Evolutionary conservation across 2,113 vertebrate genomes (phyloP), one percentile per base, ranked within the genome.

Genomic region (Sinosuthora webbiana): DNA sequence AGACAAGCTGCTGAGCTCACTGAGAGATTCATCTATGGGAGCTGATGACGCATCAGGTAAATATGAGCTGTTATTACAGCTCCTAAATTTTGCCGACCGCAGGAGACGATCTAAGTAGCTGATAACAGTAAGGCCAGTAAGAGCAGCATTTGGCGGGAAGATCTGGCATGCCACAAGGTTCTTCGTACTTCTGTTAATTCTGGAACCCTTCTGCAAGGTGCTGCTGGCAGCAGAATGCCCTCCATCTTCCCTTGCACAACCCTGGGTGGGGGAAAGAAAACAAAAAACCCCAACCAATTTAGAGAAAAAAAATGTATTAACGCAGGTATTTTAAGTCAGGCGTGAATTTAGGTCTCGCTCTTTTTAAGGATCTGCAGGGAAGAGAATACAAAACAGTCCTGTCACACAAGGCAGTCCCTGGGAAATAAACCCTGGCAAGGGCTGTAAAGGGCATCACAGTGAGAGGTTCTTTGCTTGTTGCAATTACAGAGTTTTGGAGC

Each of bases 81-180:
- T 93, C 74, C 73, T 59, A 49, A 76, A 44, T 83, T 65, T 67
- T 78, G 83, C 77, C 49, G 64, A 91, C 60, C 95, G 87, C 85
- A 97, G 83, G 57, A 98, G 94, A 62, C 15, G 92, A 97, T 90
- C 89, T 74, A 98, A 98, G 69, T 94, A 98, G 85, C 90, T 94
- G 64, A 98, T 93, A 89, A 99, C 98, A 56, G 98, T 98, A 73
- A 96, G 97, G 70, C 98, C 98, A 49, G 93, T 31, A 45, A 98
- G 71, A 84, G 71, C 73, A 37, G 97, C 25, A 13, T 97, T 94
- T 84, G 98, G 98, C 15, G 97, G 94, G 96, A 98, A 71, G 56
- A 99, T 97, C 89, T 98, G 98, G 91, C 95, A 98, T 28, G 98
- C 98, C 27, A 97, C 93, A 24, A 99, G 94, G 17, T 68, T 94